Evolutionary conservation across 2,113 vertebrate genomes (phyloP).

Genomic region (Myxocyprinus asiaticus): DNA sequence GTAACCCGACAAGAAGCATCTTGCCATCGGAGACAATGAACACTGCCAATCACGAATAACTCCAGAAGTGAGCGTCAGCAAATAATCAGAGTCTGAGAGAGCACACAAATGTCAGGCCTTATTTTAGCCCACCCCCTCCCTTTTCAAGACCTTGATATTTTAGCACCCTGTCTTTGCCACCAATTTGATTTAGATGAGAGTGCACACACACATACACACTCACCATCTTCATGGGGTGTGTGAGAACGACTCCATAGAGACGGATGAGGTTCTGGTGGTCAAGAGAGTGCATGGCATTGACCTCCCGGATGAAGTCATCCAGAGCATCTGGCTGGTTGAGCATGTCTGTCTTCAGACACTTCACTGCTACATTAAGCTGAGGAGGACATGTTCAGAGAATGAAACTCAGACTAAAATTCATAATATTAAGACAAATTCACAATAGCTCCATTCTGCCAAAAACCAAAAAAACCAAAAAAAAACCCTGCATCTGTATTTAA

Average conservation of each 20-base stretch:
- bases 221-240: constrained; percentile 98
- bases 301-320: constrained; percentile 95
- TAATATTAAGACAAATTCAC: background rate
- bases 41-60: constrained; percentile 28
- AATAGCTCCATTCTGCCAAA: background rate
- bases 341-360: constrained; percentile 94
- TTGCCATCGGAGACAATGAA: constrained; percentile 17
- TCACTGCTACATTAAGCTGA: constrained; percentile 92
- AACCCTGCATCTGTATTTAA: too few species aligned
- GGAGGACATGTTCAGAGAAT: constrained; percentile 20
- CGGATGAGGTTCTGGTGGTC: constrained; percentile 96
- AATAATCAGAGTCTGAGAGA: constrained; percentile 24
- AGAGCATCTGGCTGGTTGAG: constrained; percentile 92
- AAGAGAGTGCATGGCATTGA: constrained; percentile 96
- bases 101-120: constrained; percentile 50
- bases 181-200: background rate
- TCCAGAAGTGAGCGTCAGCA: constrained; percentile 14
- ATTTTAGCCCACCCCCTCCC: constrained; percentile 42
- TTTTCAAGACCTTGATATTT: constrained; percentile 29
- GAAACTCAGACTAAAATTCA: background rate
- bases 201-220: background rate
- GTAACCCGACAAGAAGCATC: background rate
- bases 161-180: constrained; percentile 17
- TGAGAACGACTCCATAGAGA: constrained; percentile 94
- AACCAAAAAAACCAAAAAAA: too few species aligned